Evolutionary conservation across 2,113 vertebrate genomes (phyloP), one percentile per base, ranked within the genome.

Genomic region (Odocoileus virginianus): DNA sequence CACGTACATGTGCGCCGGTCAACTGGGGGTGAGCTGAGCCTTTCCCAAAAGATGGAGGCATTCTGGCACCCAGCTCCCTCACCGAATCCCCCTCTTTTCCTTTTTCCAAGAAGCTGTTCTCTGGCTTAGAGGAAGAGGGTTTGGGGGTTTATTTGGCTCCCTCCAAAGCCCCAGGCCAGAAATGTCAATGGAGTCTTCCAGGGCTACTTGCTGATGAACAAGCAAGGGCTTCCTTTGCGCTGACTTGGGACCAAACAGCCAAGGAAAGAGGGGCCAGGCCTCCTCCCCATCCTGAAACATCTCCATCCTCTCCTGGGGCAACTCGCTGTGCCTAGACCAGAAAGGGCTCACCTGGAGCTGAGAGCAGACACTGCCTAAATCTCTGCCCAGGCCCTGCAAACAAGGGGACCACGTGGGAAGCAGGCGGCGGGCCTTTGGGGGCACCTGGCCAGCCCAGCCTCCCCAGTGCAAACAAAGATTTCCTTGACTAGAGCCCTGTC

Each of bases 401-500:
- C 47, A 2, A 11, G 50, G 11, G 55, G 28, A n/a, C 91, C 91
- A 3, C 25, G 33, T 6, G 85, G 87, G 82, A 33, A 8, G 23
- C 95, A 54, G 76, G 64, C 93, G 7, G 6, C 28, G 0, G 76
- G 94, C 61, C 50, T 28, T 8, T 6, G 2, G 14, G 82, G 78
- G 91, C 96, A 67, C 87, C 94, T 85, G 91, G 92, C 86, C 97
- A 94, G 97, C 67, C 85, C 7, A 1, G 95, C 91, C 87, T 86
- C 28, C 87, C 93, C 76, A 4, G 54, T 2, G 47, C 71, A 33
- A 79, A 98, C 98, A 98, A 98, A 97, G 97, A 3, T 54, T 17
- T 47, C 95, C 97, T 98, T 97, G 52, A 96, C 95, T 8, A 2
- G 28, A 47, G 54, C 61, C 21, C 91, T 97, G 98, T 97, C 98